phyloP scores from a whole-genome alignment of 1,140 invertebrate genomes.

The Dendrolimus kikuchii region DNA sequence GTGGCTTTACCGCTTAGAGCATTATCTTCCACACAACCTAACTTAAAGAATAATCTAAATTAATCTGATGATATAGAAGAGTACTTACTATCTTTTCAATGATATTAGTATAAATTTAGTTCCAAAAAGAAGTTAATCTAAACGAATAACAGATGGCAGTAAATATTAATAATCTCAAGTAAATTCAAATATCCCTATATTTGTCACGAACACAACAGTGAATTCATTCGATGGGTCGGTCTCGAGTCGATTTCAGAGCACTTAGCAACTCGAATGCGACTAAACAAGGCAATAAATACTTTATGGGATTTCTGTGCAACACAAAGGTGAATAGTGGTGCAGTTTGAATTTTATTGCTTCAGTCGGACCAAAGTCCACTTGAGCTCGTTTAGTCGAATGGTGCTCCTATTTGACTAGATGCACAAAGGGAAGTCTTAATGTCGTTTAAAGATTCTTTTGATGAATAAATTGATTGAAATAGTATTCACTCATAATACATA shows the following conservation, averaged over 20 bases:
- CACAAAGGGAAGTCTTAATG: conserved; percentile 8
- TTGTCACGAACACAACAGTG: background rate
- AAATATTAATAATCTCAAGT: no score
- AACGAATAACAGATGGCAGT: no score
- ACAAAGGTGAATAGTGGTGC: conserved; percentile 11
- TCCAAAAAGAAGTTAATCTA: no score
- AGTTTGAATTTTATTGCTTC: conserved; percentile 16
- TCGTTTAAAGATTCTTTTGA: conserved; percentile 6
- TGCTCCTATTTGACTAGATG: no score
- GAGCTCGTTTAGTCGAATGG: background rate
- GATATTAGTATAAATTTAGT: no score
- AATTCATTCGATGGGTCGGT: background rate
- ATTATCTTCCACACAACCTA: no score
- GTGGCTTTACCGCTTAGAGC: no score
- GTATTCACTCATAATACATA: no score
- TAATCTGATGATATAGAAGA: no score
- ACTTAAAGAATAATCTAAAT: no score
- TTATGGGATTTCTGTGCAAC: conserved; percentile 18
- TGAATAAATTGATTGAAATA: no score
- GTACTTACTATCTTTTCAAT: no score
- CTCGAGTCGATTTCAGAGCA: background rate
- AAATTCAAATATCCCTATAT: background rate
- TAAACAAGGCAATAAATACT: conserved; percentile 23
- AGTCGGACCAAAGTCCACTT: background rate
- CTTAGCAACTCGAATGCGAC: conserved; percentile 9